phyloP scores from a whole-genome alignment of 2,888 invertebrate genomes.

The Agrilus cyanescens region DNA sequence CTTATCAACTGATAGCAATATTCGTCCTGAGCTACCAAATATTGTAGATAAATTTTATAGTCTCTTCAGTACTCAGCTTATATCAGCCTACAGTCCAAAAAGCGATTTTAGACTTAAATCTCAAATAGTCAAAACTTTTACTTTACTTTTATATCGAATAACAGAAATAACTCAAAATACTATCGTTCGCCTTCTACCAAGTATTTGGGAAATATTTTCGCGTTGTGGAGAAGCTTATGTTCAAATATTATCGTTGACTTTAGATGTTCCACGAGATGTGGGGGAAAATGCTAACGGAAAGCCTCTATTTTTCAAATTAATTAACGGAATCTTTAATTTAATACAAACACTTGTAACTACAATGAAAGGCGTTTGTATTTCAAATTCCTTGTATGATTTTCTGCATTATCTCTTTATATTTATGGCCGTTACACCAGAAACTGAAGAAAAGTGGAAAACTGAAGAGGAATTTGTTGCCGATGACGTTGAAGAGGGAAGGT shows the following conservation, averaged over 20 bases:
- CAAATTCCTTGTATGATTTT: slow-evolving; percentile 12
- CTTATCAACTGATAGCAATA: too few relatives aligned
- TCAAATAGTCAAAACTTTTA: slow-evolving; percentile 11
- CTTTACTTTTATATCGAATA: slow-evolving; percentile 7
- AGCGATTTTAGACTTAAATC: slow-evolving; percentile 14
- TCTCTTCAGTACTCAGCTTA: slow-evolving; percentile 11
- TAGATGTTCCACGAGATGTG: slow-evolving; percentile 9
- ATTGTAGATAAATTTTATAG: slow-evolving; percentile 10
- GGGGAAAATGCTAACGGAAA: slow-evolving; percentile 9
- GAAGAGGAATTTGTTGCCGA: slow-evolving; percentile 9
- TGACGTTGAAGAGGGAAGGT: slow-evolving; percentile 3
- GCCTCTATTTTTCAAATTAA: slow-evolving; percentile 9
- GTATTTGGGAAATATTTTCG: slow-evolving; percentile 14
- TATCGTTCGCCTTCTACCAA: slow-evolving; percentile 10
- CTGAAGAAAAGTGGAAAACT: slow-evolving; percentile 12
- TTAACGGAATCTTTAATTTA: slow-evolving; percentile 11
- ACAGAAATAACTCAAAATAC: slow-evolving; percentile 9
- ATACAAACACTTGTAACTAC: slow-evolving; percentile 8
- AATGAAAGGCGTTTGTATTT: slow-evolving; percentile 8
- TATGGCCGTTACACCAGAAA: slow-evolving; percentile 13
- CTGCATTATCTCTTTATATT: slow-evolving; percentile 13
- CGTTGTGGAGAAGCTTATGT: slow-evolving; percentile 12
- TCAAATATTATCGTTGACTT: slow-evolving; percentile 11
- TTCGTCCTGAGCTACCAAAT: background rate
- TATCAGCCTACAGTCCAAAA: slow-evolving; percentile 12